phyloP scores from a whole-genome alignment of 2,113 vertebrate species.

The Cyprinus carpio region DNA sequence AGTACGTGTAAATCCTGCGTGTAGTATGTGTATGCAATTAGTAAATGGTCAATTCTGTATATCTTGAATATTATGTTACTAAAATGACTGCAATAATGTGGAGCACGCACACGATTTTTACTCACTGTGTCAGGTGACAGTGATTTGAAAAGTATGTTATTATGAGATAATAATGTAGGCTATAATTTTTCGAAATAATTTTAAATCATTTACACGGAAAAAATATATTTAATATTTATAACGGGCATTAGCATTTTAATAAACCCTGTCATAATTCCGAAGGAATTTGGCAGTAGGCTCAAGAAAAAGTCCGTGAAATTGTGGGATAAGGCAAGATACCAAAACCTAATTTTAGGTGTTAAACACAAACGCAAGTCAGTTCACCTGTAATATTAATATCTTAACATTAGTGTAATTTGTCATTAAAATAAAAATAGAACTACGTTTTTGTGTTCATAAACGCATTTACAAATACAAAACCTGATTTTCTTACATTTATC shows the following conservation, averaged over 20 bases:
- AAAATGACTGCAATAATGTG: not conserved
- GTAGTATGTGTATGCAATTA: not conserved
- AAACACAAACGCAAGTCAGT: slow-evolving; percentile 38
- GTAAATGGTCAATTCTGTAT: not conserved
- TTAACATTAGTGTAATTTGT: not conserved
- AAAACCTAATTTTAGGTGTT: slow-evolving; percentile 57
- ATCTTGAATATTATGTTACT: not conserved
- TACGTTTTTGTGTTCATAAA: not conserved
- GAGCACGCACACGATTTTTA: not conserved
- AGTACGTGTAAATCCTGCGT: not conserved
- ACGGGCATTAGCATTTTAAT: not conserved
- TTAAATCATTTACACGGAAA: not conserved
- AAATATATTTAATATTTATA: not conserved
- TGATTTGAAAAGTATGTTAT: not conserved
- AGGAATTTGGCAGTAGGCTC: slow-evolving; percentile 65
- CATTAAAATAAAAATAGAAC: not conserved
- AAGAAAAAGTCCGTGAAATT: slow-evolving; percentile 74
- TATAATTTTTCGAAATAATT: not conserved
- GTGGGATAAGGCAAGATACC: slow-evolving; percentile 70
- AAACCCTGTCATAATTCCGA: slow-evolving; percentile 36
- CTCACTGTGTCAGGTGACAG: not conserved
- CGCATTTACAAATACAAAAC: not conserved
- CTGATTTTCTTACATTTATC: not conserved
- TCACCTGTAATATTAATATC: not conserved
- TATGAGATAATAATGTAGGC: not conserved